phyloP scores from a whole-genome alignment of 2,113 vertebrate species.

The Spilogale gracilis region DNA sequence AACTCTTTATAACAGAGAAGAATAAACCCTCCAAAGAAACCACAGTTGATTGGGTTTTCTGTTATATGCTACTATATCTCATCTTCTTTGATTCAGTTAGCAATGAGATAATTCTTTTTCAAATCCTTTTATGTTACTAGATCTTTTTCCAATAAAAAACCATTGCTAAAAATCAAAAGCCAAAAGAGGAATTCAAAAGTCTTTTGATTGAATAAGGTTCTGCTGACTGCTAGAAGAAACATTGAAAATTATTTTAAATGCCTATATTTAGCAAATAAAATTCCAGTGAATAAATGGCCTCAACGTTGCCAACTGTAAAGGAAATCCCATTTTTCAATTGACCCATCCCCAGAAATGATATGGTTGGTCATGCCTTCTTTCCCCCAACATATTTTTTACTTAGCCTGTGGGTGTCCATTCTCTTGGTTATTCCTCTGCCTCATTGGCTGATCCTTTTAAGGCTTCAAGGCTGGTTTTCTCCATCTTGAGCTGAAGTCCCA shows the following conservation, averaged over 20 bases:
- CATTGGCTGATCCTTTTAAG: not conserved
- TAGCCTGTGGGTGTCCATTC: not conserved
- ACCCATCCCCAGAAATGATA: not conserved
- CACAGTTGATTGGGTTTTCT: not conserved
- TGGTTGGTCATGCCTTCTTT: not conserved
- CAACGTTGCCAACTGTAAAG: not conserved
- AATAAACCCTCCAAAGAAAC: not conserved
- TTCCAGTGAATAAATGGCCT: not conserved
- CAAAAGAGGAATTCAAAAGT: conserved; percentile 17
- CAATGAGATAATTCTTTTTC: not conserved
- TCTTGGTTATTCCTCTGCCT: not conserved
- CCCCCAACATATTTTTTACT: not conserved
- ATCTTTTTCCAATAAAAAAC: not conserved
- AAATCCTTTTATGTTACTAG: not conserved
- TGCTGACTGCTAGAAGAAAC: conserved; percentile 44
- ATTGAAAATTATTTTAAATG: not conserved
- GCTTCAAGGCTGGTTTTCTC: not conserved
- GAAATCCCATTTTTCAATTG: not conserved
- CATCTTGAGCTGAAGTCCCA: not conserved
- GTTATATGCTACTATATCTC: not conserved
- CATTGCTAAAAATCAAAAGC: not conserved
- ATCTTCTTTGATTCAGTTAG: not conserved
- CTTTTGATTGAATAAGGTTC: not conserved
- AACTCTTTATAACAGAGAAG: conserved; percentile 13
- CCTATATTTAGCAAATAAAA: not conserved